Evolutionary conservation across 2,797 vertebrate genomes (phyloP), one percentile per base, ranked within the genome.

Genomic region (Myotis planiceps): DNA sequence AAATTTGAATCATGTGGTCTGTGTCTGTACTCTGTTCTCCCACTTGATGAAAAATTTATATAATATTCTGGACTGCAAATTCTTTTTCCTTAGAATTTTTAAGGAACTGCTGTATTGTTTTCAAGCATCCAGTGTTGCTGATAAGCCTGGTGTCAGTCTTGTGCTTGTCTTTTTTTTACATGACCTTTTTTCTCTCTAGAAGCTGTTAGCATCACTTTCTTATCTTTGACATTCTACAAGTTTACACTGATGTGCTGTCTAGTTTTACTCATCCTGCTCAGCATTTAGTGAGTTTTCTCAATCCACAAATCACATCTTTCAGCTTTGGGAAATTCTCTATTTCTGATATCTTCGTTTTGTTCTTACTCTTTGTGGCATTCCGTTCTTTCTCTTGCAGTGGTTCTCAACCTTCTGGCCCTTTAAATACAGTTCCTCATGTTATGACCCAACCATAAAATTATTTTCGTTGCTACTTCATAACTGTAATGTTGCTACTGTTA

Each of bases 1-100:
- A 93, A 94, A 45, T 68, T 84, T 27, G n/a, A 92, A 27, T 65
- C 71, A n/a, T 83, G 18, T 71, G 6, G n/a, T 29, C n/a, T 90
- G 2, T 82, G 27, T 58, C 51, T 90, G 92, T 80, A 75, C 42
- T 81, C 5, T 84, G 34, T 21, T 60, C 6, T 88, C 3, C 29
- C 12, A 42, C 42, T 94, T 76, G 51, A 45, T 78, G 21, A 96
- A 58, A 92, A 92, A 78, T 81, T n/a, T 76, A 13, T 75, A 18
- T 75, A 87, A 83, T 75, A 90, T 75, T 82, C 18, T 47, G 13
- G 10, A 23, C 74, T 87, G 9, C 89, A 80, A 94, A 84, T 63
- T 27, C 27, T 21, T 83, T 83, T 80, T 79, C 16, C 68, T 93
- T 82, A 72, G 34, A 78, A 55, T 49, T 58, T 86, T 86, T 78